These are phyloP conservation scores for Malurus elegans DNA, from an alignment of 2,113 vertebrate species.

Conservation along the genomic window DNA sequence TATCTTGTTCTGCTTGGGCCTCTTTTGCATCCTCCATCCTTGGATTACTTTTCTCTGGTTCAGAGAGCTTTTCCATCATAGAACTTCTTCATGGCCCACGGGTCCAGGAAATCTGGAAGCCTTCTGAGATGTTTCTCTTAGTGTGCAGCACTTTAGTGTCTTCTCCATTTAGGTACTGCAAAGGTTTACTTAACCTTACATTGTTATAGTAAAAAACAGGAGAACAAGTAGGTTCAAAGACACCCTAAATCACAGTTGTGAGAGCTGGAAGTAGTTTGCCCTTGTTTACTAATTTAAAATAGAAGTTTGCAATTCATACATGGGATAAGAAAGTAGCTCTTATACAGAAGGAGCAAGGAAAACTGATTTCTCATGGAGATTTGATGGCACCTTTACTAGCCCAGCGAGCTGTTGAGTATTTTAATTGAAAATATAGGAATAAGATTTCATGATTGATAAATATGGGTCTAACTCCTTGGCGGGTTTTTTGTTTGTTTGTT, in stretches of 20 bases:
- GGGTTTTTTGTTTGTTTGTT: not conserved
- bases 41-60: not conserved
- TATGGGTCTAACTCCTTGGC: not conserved
- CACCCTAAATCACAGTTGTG: not conserved
- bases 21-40: not conserved
- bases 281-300: not conserved
- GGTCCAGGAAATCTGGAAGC: not conserved
- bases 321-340: not conserved
- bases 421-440: slow-evolving; percentile 22
- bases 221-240: not conserved
- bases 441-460: slow-evolving; percentile 54
- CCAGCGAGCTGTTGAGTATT: not conserved
- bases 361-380: not conserved
- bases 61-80: not conserved
- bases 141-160: not conserved
- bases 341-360: not conserved
- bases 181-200: not conserved
- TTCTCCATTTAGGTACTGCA: not conserved
- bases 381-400: not conserved
- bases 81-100: not conserved
- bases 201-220: not conserved
- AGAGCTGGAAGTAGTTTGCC: not conserved
- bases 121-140: not conserved
- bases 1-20: not conserved
- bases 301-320: not conserved